A percentile compares a stretch with the other conserved stretches of the same genome.
Conservation (phyloP, 2,113 vertebrate species). For the Mixornis gularis region DNA sequence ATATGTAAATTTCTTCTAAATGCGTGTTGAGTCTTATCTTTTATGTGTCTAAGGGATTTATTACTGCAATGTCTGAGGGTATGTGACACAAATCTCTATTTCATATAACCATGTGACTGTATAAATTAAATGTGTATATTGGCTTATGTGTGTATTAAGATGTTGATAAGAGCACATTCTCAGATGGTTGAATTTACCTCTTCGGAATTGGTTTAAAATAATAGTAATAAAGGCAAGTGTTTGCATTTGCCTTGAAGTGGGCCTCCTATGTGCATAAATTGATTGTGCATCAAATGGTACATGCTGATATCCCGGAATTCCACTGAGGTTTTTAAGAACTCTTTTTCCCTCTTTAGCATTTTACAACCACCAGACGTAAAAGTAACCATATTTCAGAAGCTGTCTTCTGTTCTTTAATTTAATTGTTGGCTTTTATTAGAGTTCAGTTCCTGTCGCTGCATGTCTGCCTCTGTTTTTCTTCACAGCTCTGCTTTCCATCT, state of each 20-base stretch:
- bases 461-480: background rate
- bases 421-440: conserved; percentile 22
- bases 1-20: background rate
- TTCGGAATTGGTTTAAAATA: background rate
- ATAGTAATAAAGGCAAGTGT: background rate
- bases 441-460: background rate
- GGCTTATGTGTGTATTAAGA: background rate
- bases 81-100: background rate
- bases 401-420: conserved; percentile 31
- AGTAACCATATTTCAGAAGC: background rate
- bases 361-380: background rate
- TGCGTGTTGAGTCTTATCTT: background rate
- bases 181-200: background rate
- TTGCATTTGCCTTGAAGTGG: background rate
- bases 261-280: background rate
- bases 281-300: background rate
- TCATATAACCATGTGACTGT: background rate
- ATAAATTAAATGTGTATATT: background rate
- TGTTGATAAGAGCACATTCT: background rate
- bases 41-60: background rate
- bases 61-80: background rate
- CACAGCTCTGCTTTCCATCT: background rate
- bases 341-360: background rate
- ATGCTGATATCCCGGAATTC: background rate
- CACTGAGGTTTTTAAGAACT: background rate